phyloP scores from a whole-genome alignment of 2,797 vertebrate species.

The Sciurus carolinensis region DNA sequence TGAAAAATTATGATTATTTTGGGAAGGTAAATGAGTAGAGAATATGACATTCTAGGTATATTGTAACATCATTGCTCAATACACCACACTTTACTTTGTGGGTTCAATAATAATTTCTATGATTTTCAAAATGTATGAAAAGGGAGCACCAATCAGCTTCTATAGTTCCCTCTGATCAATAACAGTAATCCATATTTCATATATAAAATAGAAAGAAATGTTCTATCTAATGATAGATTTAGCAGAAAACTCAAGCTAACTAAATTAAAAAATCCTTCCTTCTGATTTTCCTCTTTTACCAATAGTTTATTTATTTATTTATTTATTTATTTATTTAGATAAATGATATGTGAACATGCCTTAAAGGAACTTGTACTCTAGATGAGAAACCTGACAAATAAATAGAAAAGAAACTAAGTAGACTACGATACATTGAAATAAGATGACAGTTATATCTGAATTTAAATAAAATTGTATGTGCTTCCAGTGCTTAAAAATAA shows the following conservation, averaged over 20 bases:
- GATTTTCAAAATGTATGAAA: background rate
- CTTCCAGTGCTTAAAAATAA: background rate
- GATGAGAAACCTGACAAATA: conserved; percentile 4
- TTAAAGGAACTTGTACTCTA: background rate
- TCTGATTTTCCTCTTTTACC: background rate
- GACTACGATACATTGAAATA: background rate
- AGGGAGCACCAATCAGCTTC: background rate
- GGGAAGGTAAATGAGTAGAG: background rate
- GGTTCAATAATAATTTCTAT: background rate
- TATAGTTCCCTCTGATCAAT: background rate
- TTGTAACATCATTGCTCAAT: background rate
- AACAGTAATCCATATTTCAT: background rate
- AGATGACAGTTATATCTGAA: background rate
- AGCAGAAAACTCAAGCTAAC: background rate
- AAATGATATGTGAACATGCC: background rate
- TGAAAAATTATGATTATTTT: background rate
- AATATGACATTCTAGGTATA: background rate
- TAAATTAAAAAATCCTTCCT: background rate
- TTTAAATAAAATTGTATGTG: background rate
- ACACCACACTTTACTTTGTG: background rate
- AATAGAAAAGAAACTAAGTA: background rate
- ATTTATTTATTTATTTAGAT: background rate
- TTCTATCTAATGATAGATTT: background rate
- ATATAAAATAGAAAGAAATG: background rate
- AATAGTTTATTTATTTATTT: background rate